Conservation (phyloP, 1,140 invertebrate species). For the Linepithema humile region DNA sequence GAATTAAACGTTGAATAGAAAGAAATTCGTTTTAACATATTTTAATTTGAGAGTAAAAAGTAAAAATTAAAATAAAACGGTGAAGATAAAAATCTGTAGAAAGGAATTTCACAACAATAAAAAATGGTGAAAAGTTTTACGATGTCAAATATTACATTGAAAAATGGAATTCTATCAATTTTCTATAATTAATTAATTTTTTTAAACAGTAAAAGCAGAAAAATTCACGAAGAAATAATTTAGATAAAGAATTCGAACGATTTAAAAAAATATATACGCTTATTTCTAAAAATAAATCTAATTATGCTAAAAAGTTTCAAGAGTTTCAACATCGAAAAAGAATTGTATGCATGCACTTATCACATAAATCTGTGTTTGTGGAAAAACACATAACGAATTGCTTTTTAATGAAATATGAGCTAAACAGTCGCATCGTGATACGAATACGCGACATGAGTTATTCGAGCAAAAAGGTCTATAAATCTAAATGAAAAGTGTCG, state of each 20-base stretch:
- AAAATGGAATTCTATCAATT: not conserved
- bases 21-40: not conserved
- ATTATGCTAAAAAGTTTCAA: not conserved
- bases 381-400: not conserved
- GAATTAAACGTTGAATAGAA: not conserved
- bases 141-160: not conserved
- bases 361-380: not conserved
- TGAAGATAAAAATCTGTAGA: not conserved
- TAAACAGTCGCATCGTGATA: not conserved
- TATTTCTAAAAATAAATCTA: constrained; percentile 18
- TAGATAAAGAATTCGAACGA: not conserved
- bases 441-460: not conserved
- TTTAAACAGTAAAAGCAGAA: not conserved
- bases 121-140: not conserved
- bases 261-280: not conserved
- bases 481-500: constrained; percentile 27
- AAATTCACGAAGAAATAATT: not conserved
- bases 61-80: not conserved
- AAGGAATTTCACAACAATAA: not conserved
- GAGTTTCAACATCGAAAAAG: not conserved
- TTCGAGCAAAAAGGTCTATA: not conserved
- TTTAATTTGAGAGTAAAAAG: not conserved
- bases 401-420: constrained; percentile 15
- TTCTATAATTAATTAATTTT: not conserved
- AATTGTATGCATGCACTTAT: not conserved